A percentile compares a stretch with the other conserved stretches of the same genome.
phyloP scores from a whole-genome alignment of 1,140 invertebrate species.

The Drosophila kanapiae region DNA sequence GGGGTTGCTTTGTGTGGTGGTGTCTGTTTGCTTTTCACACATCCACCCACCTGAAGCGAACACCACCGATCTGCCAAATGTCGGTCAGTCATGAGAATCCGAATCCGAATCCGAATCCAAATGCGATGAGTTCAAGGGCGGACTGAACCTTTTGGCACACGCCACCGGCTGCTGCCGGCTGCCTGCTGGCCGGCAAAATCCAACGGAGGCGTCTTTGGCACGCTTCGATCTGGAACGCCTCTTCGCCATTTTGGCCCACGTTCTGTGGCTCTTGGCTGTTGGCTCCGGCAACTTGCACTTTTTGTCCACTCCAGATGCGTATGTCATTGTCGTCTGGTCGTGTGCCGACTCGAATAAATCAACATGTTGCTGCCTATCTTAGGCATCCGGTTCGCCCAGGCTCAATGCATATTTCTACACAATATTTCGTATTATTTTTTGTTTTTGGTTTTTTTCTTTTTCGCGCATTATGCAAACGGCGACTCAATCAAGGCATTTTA shows the following conservation, averaged over 20 bases:
- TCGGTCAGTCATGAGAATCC: slow-evolving; percentile 60
- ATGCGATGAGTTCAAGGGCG: slow-evolving; percentile 68
- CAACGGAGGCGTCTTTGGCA: slow-evolving; percentile 55
- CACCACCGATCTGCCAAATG: slow-evolving; percentile 57
- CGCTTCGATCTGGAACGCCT: slow-evolving; percentile 63
- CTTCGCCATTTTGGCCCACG: slow-evolving; percentile 68
- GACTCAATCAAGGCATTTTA: slow-evolving; percentile 81
- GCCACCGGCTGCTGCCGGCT: slow-evolving; percentile 23
- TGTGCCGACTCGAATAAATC: slow-evolving; percentile 78
- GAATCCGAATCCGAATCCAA: slow-evolving; percentile 7
- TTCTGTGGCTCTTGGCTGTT: slow-evolving; percentile 7
- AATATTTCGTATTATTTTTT: slow-evolving; percentile 36
- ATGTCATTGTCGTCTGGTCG: slow-evolving; percentile 72
- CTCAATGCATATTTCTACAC: slow-evolving; percentile 40
- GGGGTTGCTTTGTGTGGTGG: slow-evolving; percentile 60
- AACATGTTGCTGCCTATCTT: slow-evolving; percentile 64
- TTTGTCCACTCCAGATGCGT: slow-evolving; percentile 51
- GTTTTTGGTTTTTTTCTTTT: slow-evolving; percentile 14
- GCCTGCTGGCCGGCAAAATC: neutral
- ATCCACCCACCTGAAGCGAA: slow-evolving; percentile 62
- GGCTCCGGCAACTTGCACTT: slow-evolving; percentile 66
- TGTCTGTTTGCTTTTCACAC: slow-evolving; percentile 43
- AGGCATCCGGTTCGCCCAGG: slow-evolving; percentile 78
- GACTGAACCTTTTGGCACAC: slow-evolving; percentile 52
- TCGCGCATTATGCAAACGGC: slow-evolving; percentile 58